Evolutionary conservation across 1,140 invertebrate genomes (phyloP), one percentile per base, ranked within the genome.

Genomic region (Vollenhovia emeryi): DNA sequence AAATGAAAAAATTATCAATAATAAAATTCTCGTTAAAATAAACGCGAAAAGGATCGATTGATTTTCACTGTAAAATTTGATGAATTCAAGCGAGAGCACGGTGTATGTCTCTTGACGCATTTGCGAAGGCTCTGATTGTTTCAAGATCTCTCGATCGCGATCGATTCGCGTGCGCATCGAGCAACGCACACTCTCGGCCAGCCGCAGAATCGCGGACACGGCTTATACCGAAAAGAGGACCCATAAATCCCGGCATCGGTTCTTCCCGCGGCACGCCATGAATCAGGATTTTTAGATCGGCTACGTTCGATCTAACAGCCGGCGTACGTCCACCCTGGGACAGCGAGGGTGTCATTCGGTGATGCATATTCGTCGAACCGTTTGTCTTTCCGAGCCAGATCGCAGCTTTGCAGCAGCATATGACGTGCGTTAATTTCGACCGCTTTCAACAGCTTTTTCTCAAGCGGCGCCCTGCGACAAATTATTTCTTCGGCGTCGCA

Each of bases 231-330:
- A 79, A 87, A 90, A 79, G 84, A 86, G 74, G 68, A 60, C 50
- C n/a, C 66, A 91, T 93, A 93, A 93, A 93, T 93, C 88, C 86
- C 33, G 85, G 85, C 91, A 92, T 92, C 87, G 88, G 75, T 57
- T 87, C 62, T 76, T 84, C 52, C 50, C 48, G 13, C 15, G 40
- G 45, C 74, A 69, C 59, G 80, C 80, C 79, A 91, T 93, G 91
- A 92, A 93, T 93, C 92, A 92, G 88, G 91, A 91, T 92, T 91
- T 91, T 93, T 90, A 86, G 89, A 87, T 89, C 73, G 68, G 78
- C 85, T 87, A 74, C 83, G 80, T 85, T 89, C 90, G 80, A 71
- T 74, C 85, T 8, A n/a, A 4, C 27, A 50, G 11, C 18, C 64
- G 40, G 33, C 24, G 40, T 48, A 80, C 52, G 43, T 68, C 36